phyloP scores from a whole-genome alignment of 1,140 invertebrate genomes.

The Paracyclopina nana region DNA sequence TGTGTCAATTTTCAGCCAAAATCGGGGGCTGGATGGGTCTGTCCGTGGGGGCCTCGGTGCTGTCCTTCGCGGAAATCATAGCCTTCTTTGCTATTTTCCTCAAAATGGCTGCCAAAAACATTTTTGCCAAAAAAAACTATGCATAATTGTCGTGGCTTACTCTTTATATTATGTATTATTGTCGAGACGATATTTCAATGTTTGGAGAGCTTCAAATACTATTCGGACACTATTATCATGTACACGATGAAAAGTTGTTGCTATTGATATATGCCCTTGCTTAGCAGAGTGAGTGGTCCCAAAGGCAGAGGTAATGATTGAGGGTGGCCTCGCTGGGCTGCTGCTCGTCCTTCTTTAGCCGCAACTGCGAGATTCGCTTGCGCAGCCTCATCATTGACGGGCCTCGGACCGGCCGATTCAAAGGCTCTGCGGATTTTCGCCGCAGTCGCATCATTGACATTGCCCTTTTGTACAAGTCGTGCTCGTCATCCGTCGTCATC shows the following conservation, averaged over 20 bases:
- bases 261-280: too few species aligned
- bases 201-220: too few species aligned
- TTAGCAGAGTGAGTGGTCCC: too few species aligned
- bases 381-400: neutral
- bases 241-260: too few species aligned
- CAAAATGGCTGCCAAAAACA: too few species aligned
- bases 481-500: too few species aligned
- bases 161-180: too few species aligned
- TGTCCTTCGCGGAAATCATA: neutral
- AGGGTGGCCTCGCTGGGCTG: neutral
- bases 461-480: too few species aligned
- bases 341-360: neutral
- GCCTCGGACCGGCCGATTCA: neutral
- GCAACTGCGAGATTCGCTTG: neutral
- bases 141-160: too few species aligned
- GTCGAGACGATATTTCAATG: too few species aligned
- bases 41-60: neutral
- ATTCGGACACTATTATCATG: too few species aligned
- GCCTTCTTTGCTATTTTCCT: neutral
- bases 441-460: conserved; percentile 3
- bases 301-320: neutral
- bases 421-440: neutral
- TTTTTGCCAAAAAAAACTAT: too few species aligned
- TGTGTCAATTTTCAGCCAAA: neutral
- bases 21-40: neutral